Percentiles rank a stretch among this genome's conserved stretches.
These are phyloP conservation scores for Podilymbus podiceps DNA, from an alignment of 2,113 vertebrate species.

Conservation along the genomic window DNA sequence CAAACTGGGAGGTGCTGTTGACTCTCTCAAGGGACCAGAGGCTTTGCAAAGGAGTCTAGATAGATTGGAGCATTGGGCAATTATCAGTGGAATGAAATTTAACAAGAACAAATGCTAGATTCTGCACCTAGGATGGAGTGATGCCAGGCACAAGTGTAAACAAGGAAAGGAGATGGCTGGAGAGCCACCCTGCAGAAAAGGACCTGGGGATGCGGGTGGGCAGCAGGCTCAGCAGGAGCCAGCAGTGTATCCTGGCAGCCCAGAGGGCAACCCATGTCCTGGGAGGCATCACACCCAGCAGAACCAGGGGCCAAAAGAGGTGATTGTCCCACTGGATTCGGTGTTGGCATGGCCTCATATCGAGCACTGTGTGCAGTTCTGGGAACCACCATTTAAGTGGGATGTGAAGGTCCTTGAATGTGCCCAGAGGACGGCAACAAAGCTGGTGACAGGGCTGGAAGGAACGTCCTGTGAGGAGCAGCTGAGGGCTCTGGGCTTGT, in stretches of 20 bases:
- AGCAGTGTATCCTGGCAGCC: not conserved
- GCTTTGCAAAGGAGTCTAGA: not conserved
- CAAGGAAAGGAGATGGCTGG: not conserved
- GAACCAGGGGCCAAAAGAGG: not conserved
- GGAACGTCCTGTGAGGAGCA: not conserved
- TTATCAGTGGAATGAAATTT: not conserved
- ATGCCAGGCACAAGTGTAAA: accelerated
- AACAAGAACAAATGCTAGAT: not conserved
- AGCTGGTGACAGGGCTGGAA: not conserved
- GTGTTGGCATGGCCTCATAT: accelerated
- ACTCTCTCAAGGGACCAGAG: not conserved
- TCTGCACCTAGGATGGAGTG: not conserved
- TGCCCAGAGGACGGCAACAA: not conserved
- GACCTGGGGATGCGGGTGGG: not conserved
- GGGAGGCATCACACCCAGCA: not conserved
- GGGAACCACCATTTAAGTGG: not conserved
- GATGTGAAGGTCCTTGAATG: not conserved
- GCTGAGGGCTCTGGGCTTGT: not conserved
- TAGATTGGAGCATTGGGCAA: not conserved
- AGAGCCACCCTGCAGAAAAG: not conserved
- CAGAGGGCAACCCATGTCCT: not conserved
- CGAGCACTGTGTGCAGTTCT: not conserved
- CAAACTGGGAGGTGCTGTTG: not conserved
- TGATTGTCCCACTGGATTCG: not conserved
- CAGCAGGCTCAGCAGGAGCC: not conserved